Evolutionary conservation across 2,113 vertebrate genomes (phyloP).

Genomic region (Melozone crissalis): DNA sequence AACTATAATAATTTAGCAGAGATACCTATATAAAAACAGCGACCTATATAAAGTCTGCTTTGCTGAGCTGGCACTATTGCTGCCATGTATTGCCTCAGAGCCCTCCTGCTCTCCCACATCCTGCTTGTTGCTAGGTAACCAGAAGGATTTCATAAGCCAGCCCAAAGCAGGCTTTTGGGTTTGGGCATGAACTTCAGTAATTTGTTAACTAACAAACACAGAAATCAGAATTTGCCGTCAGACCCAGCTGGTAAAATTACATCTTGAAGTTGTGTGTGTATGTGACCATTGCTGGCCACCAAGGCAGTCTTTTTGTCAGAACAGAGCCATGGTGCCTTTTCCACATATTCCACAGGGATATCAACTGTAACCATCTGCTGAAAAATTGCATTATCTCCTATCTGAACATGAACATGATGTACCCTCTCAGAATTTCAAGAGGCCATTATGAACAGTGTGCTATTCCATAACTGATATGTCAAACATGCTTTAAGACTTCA

Average conservation of each 20-base stretch:
- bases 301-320: background rate
- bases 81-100: background rate
- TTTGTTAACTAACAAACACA: background rate
- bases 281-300: background rate
- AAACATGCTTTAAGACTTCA: background rate
- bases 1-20: constrained; percentile 42
- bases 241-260: background rate
- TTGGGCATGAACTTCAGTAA: background rate
- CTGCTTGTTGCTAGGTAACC: constrained; percentile 35
- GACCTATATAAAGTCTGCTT: constrained; percentile 2
- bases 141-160: background rate
- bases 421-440: background rate
- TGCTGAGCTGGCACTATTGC: background rate
- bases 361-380: background rate
- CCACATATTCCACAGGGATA: background rate
- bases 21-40: background rate
- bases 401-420: background rate
- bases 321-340: background rate
- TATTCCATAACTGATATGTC: background rate
- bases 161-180: background rate
- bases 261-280: background rate
- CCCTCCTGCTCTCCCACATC: background rate
- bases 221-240: background rate
- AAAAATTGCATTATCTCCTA: background rate
- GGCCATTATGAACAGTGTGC: background rate